Base-by-base conservation (phyloP, 2,113 vertebrate genomes). In the Equus quagga region DNA sequence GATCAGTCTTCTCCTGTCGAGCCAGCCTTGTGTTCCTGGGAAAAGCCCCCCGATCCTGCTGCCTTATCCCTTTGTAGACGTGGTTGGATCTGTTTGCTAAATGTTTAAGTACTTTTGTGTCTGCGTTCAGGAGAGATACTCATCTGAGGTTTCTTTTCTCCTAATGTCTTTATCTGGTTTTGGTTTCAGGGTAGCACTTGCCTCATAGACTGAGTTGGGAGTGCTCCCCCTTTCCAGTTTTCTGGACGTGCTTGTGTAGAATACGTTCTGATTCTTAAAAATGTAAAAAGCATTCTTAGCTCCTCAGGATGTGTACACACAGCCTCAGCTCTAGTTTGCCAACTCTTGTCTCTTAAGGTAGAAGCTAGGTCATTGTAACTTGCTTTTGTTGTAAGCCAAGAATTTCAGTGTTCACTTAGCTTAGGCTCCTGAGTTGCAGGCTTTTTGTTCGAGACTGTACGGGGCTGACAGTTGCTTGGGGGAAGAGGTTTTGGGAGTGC, bases 291-390 rank as follows among this genome's bases (percentile, higher is more conserved):
- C 64, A 26, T 69, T 9, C 33, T 67, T 24, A 70, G 49, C 65
- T 87, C n/a, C 24, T 2, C 18, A 41, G 67, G 24, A 56, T 44
- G 18, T 41, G 19, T 17, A 18, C 8, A 23, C 28, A 46, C 26
- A 60, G 36, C 33, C 26, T 4, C 14, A 3, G 3, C 62, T 2
- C 10, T 14, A 33, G 11, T 12, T 67, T 24, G 62, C 28, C 44
- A 0, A 44, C 3, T 2, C n/a, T 41, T 3, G n/a, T 36, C 10
- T 86, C 51, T 31, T 8, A 12, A 19, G 67, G 19, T 4, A 2
- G 70, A 49, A 18, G 72, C 13, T 23, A 17, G 24, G 75, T 79
- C 88, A 15, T 13, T 15, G 36, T 5, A 17, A 33, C 49, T 41
- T 7, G 17, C 31, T n/a, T 36, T 51, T 36, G 51, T 26, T 58